Evolutionary conservation across 2,888 invertebrate species (phyloP), one percentile per base, ranked within the genome.

Genomic region (Willowsia nigromaculata): DNA sequence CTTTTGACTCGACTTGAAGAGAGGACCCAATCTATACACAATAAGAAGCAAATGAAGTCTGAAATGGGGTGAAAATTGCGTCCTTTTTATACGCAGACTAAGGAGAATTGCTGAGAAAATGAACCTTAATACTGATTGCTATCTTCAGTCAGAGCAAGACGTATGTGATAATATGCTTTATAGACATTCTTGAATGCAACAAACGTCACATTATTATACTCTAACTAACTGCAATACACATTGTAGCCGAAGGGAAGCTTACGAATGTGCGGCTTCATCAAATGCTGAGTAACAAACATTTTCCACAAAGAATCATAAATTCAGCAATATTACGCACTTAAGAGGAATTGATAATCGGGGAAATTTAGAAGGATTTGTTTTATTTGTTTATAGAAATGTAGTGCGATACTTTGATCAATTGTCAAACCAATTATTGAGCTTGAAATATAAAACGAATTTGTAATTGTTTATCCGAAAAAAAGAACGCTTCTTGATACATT

Each of bases 31-130:
- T 87, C 81, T 81, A 87, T 87, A 87, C 87, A 87, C 87, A 92
- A 92, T 92, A 91, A 91, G 91, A 91, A 86, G 92, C 92, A 92
- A 92, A 92, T 92, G 92, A 92, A 92, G 92, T 91, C 91, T 92
- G 92, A 92, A 92, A 91, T 91, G 92, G 91, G 91, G 85, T 85
- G 90, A 91, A 92, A 91, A 92, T 92, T 92, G 91, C 92, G 90
- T 90, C 40, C 76, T 76, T 84, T 85, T 81, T 81, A 65, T 59
- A 87, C 81, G 40, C 68, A 81, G 50, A 87, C 53, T 56, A 50
- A 68, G 81, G 87, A 87, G 87, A 87, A 87, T 87, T 81, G 87
- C 87, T 81, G 50, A 81, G 87, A 89, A 91, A 92, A 91, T 88
- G 90, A 91, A 86, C 80, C 85, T 82, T 90, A 91, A 90, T 90